Conservation (phyloP, 2,113 vertebrate species). For the Asarcornis scutulata region DNA sequence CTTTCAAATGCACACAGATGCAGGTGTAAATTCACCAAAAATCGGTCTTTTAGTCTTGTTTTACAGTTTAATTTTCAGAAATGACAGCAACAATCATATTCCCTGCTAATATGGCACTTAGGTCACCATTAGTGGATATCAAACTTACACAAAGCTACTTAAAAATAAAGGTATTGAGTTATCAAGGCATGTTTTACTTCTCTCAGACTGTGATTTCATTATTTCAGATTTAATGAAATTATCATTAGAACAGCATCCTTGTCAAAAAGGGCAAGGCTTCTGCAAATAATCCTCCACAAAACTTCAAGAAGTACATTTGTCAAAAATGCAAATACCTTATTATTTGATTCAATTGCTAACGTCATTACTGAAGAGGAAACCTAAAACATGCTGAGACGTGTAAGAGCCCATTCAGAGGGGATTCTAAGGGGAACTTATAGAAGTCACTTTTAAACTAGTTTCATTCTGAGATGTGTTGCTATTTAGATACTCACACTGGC, state of each 20-base stretch:
- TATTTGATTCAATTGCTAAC: background rate
- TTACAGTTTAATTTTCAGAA: slow-evolving; percentile 17
- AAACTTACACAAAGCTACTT: slow-evolving; percentile 47
- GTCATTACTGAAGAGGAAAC: background rate
- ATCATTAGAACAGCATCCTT: background rate
- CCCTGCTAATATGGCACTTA: slow-evolving; percentile 27
- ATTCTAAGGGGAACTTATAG: background rate
- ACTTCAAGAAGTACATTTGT: background rate
- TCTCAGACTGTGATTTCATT: background rate
- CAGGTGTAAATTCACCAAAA: slow-evolving; percentile 16
- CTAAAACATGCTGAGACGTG: background rate
- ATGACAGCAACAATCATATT: background rate
- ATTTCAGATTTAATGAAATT: slow-evolving; percentile 9
- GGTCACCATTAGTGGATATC: slow-evolving; percentile 27
- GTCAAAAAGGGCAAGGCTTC: background rate
- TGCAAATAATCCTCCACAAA: background rate
- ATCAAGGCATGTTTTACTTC: slow-evolving; percentile 19
- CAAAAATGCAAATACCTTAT: background rate
- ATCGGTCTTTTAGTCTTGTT: slow-evolving; percentile 3
- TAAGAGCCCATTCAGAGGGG: background rate
- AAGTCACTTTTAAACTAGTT: background rate
- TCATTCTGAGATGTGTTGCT: background rate
- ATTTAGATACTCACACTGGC: background rate
- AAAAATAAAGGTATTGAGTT: slow-evolving; percentile 46
- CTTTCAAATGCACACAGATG: background rate